A percentile compares a stretch with the other conserved stretches of the same genome.
Evolutionary conservation across 1,140 invertebrate genomes (phyloP).

Genomic region (Lepidostoma basale): DNA sequence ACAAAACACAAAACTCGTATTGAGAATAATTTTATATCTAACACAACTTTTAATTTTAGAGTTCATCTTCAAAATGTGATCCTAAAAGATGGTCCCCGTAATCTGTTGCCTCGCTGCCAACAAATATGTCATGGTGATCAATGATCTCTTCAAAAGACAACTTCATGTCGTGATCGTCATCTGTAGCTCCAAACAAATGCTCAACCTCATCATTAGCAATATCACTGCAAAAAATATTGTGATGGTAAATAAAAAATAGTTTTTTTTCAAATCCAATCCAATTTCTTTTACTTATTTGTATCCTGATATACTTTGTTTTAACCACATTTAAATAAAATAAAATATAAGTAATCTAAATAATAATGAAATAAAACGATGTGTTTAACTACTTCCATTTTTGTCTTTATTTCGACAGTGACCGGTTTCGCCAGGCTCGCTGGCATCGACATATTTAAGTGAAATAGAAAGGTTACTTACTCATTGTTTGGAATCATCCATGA

Average conservation of each 20-base stretch:
- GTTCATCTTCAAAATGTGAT: conserved; percentile 81
- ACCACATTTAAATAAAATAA: background rate
- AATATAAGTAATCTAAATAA: too few relatives aligned
- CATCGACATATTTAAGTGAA: too few relatives aligned
- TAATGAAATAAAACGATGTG: too few relatives aligned
- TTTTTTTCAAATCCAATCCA: too few relatives aligned
- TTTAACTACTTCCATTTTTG: too few relatives aligned
- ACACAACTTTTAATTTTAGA: conserved; percentile 60
- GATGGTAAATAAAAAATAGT: too few relatives aligned
- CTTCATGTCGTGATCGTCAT: conserved; percentile 84
- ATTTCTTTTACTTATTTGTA: too few relatives aligned
- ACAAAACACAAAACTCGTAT: too few relatives aligned
- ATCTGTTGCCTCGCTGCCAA: conserved; percentile 95
- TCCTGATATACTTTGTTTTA: background rate
- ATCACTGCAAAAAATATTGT: conserved; percentile 62
- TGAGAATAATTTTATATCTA: too few relatives aligned
- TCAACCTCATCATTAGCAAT: conserved; percentile 90
- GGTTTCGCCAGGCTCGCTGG: too few relatives aligned
- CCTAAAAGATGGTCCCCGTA: conserved; percentile 87
- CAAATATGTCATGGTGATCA: conserved; percentile 89
- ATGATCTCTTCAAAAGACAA: conserved; percentile 88
- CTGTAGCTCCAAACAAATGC: conserved; percentile 88
- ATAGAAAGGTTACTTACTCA: conserved; percentile 77
- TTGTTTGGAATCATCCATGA: conserved; percentile 93
- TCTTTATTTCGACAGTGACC: too few relatives aligned